Evolutionary conservation across 2,888 invertebrate species (phyloP), one percentile per base, ranked within the genome.

Genomic region (Argyra leucocephala): DNA sequence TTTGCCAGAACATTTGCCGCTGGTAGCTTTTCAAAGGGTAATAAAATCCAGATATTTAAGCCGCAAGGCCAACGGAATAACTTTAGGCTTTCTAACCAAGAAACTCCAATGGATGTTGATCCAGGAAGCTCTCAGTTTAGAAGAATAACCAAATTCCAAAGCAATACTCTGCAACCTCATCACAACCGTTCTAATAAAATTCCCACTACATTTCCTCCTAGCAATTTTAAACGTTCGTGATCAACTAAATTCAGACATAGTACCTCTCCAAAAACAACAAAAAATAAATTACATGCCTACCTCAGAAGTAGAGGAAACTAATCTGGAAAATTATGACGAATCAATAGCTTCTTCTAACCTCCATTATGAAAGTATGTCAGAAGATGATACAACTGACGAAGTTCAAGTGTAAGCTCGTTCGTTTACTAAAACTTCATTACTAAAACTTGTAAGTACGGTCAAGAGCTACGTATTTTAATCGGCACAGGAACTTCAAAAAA

Each of bases 1-100:
- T 66, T 67, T 65, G 59, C 64, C 18, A 9, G n/a, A 48, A 48
- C 48, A 48, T 48, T 48, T 48, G 48, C 48, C 4, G 48, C 18
- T 5, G 48, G 48, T 48, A 18, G 18, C n/a, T n/a, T n/a, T 48
- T 12, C 15, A 18, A 48, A 48, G 5, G n/a, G 6, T 6, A 48
- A 48, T 2, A 48, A 15, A 15, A 7, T 31, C 10, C 5, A 31
- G 10, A 9, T 15, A 31, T 31, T 31, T 12, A 7, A 31, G 31
- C 4, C 26, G 9, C 4, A 26, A 26, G 26, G 5, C 9, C 26
- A 26, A 26, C 31, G 12, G 12, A 31, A 31, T 31, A 31, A 31
- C 31, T 31, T 31, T 3, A 31, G 5, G 31, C 7, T 6, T 18
- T 48, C 48, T 18, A 48, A 48, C 6, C 48, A 48, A 48, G 18